Conservation (phyloP, 2,113 vertebrate genomes). For the Nycticorax nycticorax region DNA sequence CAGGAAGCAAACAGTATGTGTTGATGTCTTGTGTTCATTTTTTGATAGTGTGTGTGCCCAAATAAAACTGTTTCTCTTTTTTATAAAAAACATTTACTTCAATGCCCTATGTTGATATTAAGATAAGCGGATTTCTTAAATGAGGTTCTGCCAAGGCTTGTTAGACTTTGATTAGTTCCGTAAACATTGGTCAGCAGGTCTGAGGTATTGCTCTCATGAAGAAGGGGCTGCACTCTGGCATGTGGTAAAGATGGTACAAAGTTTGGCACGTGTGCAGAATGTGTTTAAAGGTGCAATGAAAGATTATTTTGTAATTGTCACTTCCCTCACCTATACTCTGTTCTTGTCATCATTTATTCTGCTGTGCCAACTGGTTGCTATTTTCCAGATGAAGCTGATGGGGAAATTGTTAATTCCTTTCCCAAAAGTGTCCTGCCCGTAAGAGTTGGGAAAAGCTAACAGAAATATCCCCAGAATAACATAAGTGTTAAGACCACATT, state of each 20-base stretch:
- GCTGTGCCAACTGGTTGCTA: neutral
- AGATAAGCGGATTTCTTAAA: neutral
- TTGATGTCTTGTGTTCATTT: neutral
- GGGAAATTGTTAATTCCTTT: neutral
- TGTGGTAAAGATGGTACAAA: neutral
- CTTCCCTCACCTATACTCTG: neutral
- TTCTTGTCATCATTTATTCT: neutral
- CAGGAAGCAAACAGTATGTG: neutral
- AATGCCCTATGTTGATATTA: neutral
- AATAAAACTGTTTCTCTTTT: neutral
- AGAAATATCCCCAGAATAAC: neutral
- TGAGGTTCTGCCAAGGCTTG: neutral
- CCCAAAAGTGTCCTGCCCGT: neutral
- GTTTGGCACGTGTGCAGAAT: neutral
- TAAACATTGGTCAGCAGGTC: neutral
- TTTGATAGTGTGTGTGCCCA: neutral
- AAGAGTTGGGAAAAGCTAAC: neutral
- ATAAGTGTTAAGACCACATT: neutral
- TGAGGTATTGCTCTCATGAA: neutral
- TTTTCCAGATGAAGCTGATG: neutral
- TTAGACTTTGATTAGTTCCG: neutral
- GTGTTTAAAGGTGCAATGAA: neutral
- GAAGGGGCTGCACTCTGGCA: neutral
- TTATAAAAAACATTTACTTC: neutral
- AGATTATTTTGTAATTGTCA: neutral